These are phyloP conservation scores for Anhinga anhinga DNA, from an alignment of 2,113 vertebrate species.

Conservation along the genomic window DNA sequence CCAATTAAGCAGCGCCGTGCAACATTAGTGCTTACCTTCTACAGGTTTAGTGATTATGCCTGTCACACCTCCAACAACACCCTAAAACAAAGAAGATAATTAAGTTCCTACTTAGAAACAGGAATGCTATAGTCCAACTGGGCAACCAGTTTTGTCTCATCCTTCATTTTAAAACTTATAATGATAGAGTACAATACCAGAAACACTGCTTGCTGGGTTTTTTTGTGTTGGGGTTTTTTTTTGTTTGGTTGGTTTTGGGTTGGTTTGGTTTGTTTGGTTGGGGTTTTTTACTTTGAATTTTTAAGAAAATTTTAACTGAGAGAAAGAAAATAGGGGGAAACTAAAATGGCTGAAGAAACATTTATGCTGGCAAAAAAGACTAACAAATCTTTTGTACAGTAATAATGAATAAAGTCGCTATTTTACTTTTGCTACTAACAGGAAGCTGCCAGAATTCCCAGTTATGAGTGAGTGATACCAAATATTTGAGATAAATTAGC, in stretches of 20 bases:
- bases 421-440: neutral
- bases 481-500: neutral
- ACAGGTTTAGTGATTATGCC: constrained; percentile 96
- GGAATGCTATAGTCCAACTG: neutral
- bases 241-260: neutral
- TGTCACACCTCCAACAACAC: constrained; percentile 91
- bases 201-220: neutral
- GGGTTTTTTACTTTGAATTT: neutral
- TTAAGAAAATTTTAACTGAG: neutral
- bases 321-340: neutral
- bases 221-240: no score
- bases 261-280: no score
- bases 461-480: neutral
- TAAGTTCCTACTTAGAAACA: neutral
- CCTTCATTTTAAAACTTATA: neutral
- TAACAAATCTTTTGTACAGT: neutral
- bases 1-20: neutral
- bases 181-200: neutral
- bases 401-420: neutral
- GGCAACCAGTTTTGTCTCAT: neutral
- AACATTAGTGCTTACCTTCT: constrained; percentile 81
- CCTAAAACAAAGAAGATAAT: constrained; percentile 74
- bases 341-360: neutral
- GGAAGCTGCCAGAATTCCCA: neutral
- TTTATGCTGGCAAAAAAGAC: neutral